phyloP scores from a whole-genome alignment of 2,113 vertebrate species.

The Pelusios castaneus region DNA sequence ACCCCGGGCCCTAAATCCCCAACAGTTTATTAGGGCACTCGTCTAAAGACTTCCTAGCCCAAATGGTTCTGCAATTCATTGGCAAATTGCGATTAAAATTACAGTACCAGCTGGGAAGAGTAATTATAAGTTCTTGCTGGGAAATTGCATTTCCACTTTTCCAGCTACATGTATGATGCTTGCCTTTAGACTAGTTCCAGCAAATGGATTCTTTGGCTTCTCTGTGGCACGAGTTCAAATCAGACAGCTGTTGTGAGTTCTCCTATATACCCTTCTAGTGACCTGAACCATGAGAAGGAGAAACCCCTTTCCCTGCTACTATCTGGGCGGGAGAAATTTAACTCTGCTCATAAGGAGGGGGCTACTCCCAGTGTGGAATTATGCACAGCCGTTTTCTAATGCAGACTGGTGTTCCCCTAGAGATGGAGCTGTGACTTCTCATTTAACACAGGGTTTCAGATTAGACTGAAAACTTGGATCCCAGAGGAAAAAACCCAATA shows the following conservation, averaged over 20 bases:
- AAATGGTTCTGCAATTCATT: background rate
- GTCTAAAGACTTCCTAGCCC: background rate
- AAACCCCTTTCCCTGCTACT: background rate
- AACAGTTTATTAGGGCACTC: background rate
- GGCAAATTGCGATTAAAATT: background rate
- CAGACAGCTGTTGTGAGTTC: background rate
- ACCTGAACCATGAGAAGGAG: background rate
- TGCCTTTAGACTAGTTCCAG: background rate
- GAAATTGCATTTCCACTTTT: background rate
- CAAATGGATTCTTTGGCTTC: slow-evolving; percentile 12
- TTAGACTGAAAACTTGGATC: slow-evolving; percentile 41
- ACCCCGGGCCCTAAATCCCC: background rate
- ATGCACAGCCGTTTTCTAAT: slow-evolving; percentile 19
- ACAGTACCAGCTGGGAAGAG: background rate
- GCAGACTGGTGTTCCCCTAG: slow-evolving; percentile 25
- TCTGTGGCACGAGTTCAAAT: background rate
- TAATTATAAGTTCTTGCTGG: background rate
- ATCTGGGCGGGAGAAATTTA: slow-evolving; percentile 13
- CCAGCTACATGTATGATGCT: background rate
- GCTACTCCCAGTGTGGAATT: slow-evolving; percentile 50
- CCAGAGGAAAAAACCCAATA: slow-evolving; percentile 48
- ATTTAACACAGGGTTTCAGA: slow-evolving; percentile 31
- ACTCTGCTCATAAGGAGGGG: background rate
- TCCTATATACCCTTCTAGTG: background rate
- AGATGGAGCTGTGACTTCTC: slow-evolving; percentile 25